Conservation (phyloP, 2,113 vertebrate genomes). For the Tychaedon coryphoeus region DNA sequence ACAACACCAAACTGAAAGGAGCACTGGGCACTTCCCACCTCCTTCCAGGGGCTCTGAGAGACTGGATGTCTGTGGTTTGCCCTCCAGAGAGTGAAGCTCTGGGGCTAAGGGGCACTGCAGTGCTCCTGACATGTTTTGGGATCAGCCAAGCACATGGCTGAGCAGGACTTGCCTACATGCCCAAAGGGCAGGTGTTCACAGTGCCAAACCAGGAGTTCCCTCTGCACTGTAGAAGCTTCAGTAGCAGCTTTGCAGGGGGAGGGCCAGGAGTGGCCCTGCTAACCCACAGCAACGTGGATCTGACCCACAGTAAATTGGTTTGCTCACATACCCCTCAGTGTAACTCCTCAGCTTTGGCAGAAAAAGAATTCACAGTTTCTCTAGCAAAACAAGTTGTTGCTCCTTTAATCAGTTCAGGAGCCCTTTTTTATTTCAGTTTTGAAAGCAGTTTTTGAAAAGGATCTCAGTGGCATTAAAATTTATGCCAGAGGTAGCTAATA, state of each 20-base stretch:
- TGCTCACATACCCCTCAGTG: background rate
- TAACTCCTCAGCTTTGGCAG: background rate
- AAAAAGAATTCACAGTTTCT: background rate
- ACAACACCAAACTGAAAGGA: background rate
- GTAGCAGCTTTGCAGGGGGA: background rate
- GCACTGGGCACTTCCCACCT: background rate
- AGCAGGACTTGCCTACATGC: background rate
- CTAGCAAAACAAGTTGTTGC: background rate
- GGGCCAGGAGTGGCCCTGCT: background rate
- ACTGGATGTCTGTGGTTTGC: background rate
- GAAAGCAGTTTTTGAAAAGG: background rate
- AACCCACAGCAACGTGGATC: background rate
- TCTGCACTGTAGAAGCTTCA: fast-evolving
- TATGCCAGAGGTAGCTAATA: background rate
- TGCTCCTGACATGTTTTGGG: background rate
- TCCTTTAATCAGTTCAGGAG: background rate
- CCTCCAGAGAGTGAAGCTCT: background rate
- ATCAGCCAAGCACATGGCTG: background rate
- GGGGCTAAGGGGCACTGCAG: background rate
- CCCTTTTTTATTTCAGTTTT: background rate
- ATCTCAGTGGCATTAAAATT: background rate
- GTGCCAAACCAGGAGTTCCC: background rate
- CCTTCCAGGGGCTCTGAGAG: background rate
- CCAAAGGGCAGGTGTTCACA: background rate
- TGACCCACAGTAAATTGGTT: background rate